Evolutionary conservation across 2,888 invertebrate genomes (phyloP).

Genomic region (Electrophaes corylata): DNA sequence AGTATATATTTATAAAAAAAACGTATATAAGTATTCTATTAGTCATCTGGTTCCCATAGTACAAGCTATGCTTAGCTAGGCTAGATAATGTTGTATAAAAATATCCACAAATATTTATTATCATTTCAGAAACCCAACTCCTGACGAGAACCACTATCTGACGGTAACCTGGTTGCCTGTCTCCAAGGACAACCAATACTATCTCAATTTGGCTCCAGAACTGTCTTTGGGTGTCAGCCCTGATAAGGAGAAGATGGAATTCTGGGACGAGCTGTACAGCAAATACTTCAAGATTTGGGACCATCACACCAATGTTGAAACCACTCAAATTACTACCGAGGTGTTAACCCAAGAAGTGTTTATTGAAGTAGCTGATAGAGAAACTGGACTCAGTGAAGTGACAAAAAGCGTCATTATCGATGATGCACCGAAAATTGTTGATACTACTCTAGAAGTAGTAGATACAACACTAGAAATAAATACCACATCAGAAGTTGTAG

Average conservation of each 20-base stretch:
- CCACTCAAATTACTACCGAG: not conserved
- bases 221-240: conserved; percentile 62
- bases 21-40: no score
- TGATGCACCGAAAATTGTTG: conserved; percentile 5
- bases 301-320: conserved; percentile 52
- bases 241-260: conserved; percentile 71
- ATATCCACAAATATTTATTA: not conserved
- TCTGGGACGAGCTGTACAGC: conserved; percentile 71
- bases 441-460: conserved; percentile 4
- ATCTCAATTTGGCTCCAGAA: conserved; percentile 63
- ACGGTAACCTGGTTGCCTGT: conserved; percentile 72
- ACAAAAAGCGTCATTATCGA: not conserved
- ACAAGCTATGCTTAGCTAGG: no score
- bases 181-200: conserved; percentile 66
- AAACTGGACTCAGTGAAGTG: not conserved
- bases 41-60: no score
- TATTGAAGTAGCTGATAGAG: not conserved
- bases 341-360: not conserved
- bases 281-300: conserved; percentile 75
- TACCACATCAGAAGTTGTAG: not conserved
- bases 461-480: conserved; percentile 8
- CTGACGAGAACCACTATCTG: conserved; percentile 70
- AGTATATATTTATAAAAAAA: no score
- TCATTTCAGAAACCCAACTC: conserved; percentile 72
- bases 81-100: no score